A percentile compares a stretch with the other conserved stretches of the same genome.
phyloP scores from a whole-genome alignment of 2,888 invertebrate genomes.

The Pandemis cinnamomeana region DNA sequence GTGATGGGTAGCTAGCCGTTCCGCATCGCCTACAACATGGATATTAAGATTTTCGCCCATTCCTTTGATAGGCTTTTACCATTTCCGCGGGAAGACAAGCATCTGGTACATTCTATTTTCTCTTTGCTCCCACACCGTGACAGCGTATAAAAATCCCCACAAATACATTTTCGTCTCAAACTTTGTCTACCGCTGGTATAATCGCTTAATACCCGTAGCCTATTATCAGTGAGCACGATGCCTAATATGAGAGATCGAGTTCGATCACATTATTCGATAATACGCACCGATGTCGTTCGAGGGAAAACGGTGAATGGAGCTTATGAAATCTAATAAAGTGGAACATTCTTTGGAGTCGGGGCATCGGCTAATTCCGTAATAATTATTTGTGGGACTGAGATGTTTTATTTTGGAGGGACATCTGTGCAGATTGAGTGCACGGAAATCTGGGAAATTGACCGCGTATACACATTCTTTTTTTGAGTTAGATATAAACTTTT shows the following conservation, averaged over 20 bases:
- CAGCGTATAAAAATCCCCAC: too few relatives aligned
- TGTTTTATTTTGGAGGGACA: background rate
- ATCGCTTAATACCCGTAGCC: slow-evolving; percentile 72
- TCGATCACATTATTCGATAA: slow-evolving; percentile 81
- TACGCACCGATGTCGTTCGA: slow-evolving; percentile 71
- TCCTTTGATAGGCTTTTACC: too few relatives aligned
- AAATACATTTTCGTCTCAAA: slow-evolving; percentile 41
- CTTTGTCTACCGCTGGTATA: slow-evolving; percentile 61
- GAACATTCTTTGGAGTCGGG: slow-evolving; percentile 70
- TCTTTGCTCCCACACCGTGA: too few relatives aligned
- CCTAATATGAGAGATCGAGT: slow-evolving; percentile 75
- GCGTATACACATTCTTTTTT: background rate
- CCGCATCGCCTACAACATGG: too few relatives aligned
- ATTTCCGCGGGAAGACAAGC: too few relatives aligned
- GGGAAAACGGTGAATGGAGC: slow-evolving; percentile 80
- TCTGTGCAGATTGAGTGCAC: slow-evolving; percentile 7
- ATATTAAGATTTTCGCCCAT: too few relatives aligned
- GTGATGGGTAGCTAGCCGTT: too few relatives aligned
- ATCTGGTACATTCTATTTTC: too few relatives aligned
- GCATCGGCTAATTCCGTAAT: slow-evolving; percentile 67
- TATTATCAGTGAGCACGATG: slow-evolving; percentile 77
- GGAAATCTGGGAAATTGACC: background rate
- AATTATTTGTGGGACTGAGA: slow-evolving; percentile 42
- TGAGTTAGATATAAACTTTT: too few relatives aligned
- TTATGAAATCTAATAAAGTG: slow-evolving; percentile 83